Evolutionary conservation across 2,113 vertebrate species (phyloP), one percentile per base, ranked within the genome.

Genomic region (Solea senegalensis): DNA sequence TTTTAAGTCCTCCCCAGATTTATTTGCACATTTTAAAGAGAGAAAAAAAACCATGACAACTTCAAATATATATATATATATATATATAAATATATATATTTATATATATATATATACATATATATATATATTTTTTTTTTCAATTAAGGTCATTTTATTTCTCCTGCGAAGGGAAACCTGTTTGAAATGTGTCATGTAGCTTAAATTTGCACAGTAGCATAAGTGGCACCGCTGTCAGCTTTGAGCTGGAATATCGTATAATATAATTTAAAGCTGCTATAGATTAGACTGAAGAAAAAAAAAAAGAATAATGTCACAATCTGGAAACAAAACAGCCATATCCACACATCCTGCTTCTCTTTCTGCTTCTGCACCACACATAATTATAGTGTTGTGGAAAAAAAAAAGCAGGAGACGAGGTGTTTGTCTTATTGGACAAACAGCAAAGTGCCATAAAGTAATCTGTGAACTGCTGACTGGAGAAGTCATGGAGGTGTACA

Each of bases 11-110:
- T 69, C 59, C 69, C 78, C 65, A 41, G 69, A 79, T 80, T 89
- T 79, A 78, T 90, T 91, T 91, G 84, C 86, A 90, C 87, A 88
- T 89, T 77, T 79, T 77, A 59, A 65, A 68, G 65, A 34, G 21
- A 21, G 1, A 21, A 21, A 21, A 16, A 53, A 26, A 62, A 44
- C 27, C 39, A 27, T 40, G 3, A 34, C 45, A 65, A 60, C 72
- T 53, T 48, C n/a, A 26, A n/a, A 75, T 15, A 21, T 21, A 21
- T 21, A 21, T 21, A 21, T 21, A 21, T 21, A 21, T 21, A 21
- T 27, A 44, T n/a, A n/a, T n/a, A n/a, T n/a, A 26, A n/a, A 75
- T 15, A 21, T 21, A 21, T 21, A 21, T 21, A 21, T 21, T 1
- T 21, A 21, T 21, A 21, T 27, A 44, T n/a, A n/a, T n/a, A n/a